Evolutionary conservation across 2,797 vertebrate genomes (phyloP).

Genomic region (Trematomus bernacchii): DNA sequence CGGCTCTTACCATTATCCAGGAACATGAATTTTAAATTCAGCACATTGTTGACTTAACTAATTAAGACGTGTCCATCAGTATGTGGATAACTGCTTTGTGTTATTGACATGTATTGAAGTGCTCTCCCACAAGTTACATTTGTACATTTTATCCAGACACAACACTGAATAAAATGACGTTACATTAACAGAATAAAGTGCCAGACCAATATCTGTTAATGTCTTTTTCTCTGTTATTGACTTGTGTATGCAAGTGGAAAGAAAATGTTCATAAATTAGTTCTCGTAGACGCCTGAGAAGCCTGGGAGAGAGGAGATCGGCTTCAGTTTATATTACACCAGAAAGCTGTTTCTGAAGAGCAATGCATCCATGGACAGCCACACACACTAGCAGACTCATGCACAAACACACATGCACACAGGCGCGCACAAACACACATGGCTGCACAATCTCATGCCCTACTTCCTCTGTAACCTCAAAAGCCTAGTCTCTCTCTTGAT

Average conservation of each 20-base stretch:
- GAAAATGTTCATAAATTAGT: slow-evolving; percentile 62
- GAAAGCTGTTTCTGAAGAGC: slow-evolving; percentile 68
- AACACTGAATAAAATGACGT: slow-evolving; percentile 38
- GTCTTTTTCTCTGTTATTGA: slow-evolving; percentile 39
- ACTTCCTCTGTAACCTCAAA: slow-evolving; percentile 81
- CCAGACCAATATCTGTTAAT: slow-evolving; percentile 3
- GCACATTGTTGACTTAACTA: slow-evolving; percentile 52
- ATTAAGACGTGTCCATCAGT: slow-evolving; percentile 34
- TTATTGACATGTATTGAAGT: slow-evolving; percentile 13
- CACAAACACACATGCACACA: slow-evolving; percentile 9
- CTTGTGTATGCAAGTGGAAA: slow-evolving; percentile 42
- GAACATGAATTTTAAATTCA: slow-evolving; percentile 57
- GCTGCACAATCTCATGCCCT: slow-evolving; percentile 87
- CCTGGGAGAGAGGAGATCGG: slow-evolving; percentile 58
- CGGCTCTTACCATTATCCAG: slow-evolving; percentile 20
- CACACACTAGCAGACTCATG: slow-evolving; percentile 30
- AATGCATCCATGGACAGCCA: slow-evolving; percentile 26
- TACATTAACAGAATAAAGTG: slow-evolving; percentile 19
- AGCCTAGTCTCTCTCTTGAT: slow-evolving; percentile 66
- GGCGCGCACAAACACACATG: slow-evolving; percentile 71
- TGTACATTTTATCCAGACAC: background rate
- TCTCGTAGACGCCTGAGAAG: slow-evolving; percentile 62
- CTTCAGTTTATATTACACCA: slow-evolving; percentile 80
- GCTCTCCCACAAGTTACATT: slow-evolving; percentile 18
- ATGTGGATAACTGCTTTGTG: slow-evolving; percentile 37